phyloP scores from a whole-genome alignment of 2,797 vertebrate genomes.

The Mycteria americana region DNA sequence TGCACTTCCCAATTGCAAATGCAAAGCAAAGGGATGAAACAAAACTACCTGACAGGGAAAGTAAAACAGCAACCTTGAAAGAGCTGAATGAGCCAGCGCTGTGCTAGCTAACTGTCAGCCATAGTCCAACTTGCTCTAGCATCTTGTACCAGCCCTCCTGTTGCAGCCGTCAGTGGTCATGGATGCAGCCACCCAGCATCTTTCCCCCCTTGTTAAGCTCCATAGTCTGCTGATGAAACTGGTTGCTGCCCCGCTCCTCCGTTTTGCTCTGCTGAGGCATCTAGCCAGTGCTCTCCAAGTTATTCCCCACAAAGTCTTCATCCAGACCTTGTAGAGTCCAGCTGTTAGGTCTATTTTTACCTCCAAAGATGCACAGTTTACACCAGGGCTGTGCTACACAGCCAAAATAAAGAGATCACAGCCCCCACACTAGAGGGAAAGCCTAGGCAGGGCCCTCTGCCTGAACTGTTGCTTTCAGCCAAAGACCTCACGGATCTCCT shows the following conservation, averaged over 20 bases:
- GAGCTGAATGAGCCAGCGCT: neutral
- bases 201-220: rapidly evolving
- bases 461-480: neutral
- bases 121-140: neutral
- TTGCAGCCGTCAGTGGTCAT: neutral
- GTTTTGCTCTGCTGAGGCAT: neutral
- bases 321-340: neutral
- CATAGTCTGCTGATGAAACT: neutral
- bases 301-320: neutral
- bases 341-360: neutral
- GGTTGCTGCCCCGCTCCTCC: rapidly evolving
- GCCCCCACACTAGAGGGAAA: neutral
- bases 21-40: neutral
- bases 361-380: neutral
- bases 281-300: neutral
- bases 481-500: neutral
- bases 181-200: neutral
- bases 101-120: neutral
- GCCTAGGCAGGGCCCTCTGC: neutral
- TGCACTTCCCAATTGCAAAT: neutral
- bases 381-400: neutral
- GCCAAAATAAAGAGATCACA: neutral
- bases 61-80: neutral
- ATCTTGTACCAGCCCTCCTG: neutral
- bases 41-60: neutral